A percentile compares a stretch with the other conserved stretches of the same genome.
Evolutionary conservation across 2,113 vertebrate genomes (phyloP).

Genomic region (Semnopithecus entellus): DNA sequence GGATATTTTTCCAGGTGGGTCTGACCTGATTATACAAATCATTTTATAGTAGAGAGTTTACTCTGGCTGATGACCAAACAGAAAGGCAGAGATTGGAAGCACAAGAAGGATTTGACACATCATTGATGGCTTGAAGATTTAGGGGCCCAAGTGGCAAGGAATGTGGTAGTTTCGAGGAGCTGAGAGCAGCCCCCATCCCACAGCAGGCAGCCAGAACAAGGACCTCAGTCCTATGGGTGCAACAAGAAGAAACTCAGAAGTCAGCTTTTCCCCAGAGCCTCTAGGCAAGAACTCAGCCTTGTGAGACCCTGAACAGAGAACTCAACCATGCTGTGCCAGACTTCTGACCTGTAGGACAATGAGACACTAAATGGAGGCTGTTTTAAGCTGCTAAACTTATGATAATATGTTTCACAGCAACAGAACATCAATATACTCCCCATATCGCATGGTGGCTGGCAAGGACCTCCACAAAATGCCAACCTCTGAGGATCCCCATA

Average conservation of each 20-base stretch:
- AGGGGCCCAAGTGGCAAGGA: neutral
- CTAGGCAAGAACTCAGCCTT: neutral
- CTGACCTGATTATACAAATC: neutral
- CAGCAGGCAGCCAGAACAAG: neutral
- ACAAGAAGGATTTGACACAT: neutral
- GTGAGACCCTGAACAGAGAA: neutral
- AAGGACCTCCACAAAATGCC: neutral
- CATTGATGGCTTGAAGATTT: neutral
- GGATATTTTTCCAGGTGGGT: neutral
- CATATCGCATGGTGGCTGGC: neutral
- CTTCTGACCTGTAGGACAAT: neutral
- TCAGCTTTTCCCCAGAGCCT: neutral
- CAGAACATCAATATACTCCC: neutral
- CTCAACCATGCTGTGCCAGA: neutral
- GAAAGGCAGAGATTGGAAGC: neutral
- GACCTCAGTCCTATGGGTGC: no score
- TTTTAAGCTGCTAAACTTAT: neutral
- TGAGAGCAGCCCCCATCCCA: neutral
- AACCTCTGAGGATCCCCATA: neutral
- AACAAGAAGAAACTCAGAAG: neutral
- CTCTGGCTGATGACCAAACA: neutral
- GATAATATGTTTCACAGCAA: neutral
- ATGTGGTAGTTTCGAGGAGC: neutral
- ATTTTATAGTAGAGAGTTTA: neutral
- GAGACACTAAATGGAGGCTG: neutral